These are phyloP conservation scores for Phallusia fumigata DNA, from an alignment of 23 tunicate genomes.

Conservation along the genomic window DNA sequence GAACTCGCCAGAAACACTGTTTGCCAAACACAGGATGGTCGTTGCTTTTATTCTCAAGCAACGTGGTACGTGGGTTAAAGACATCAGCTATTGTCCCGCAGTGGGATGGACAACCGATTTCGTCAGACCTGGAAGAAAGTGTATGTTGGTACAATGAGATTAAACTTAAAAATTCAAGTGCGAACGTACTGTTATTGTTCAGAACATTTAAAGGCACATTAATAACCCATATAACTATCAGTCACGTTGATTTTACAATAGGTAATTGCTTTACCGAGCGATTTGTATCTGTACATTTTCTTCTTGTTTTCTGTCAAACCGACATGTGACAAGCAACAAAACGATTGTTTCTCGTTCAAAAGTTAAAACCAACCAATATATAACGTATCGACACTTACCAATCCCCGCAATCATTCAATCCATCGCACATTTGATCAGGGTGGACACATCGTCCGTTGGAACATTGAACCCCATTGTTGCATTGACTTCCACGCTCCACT, in stretches of 20 bases:
- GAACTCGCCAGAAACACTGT: conserved; percentile 68
- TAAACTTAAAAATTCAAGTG: no score
- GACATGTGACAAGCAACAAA: no score
- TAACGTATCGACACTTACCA: conserved; percentile 56
- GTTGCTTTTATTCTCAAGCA: neutral
- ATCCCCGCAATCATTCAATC: conserved; percentile 85
- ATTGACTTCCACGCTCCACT: conserved; percentile 19
- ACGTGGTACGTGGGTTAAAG: conserved; percentile 10
- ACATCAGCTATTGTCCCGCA: conserved; percentile 79
- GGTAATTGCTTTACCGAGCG: no score
- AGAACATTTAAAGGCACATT: no score
- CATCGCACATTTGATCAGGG: conserved; percentile 64
- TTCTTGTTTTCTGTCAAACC: no score
- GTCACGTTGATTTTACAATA: no score
- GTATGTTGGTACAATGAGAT: no score
- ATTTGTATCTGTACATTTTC: no score
- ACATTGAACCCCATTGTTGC: conserved; percentile 68
- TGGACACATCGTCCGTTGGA: conserved; percentile 39
- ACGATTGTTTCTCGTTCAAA: no score
- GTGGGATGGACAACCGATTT: conserved; percentile 85
- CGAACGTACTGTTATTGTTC: no score
- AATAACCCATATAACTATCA: no score
- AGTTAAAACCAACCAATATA: no score
- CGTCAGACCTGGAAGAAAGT: conserved; percentile 63
- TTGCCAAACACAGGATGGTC: neutral